phyloP scores from a whole-genome alignment of 2,888 invertebrate species.

The Amaurobius ferox region DNA sequence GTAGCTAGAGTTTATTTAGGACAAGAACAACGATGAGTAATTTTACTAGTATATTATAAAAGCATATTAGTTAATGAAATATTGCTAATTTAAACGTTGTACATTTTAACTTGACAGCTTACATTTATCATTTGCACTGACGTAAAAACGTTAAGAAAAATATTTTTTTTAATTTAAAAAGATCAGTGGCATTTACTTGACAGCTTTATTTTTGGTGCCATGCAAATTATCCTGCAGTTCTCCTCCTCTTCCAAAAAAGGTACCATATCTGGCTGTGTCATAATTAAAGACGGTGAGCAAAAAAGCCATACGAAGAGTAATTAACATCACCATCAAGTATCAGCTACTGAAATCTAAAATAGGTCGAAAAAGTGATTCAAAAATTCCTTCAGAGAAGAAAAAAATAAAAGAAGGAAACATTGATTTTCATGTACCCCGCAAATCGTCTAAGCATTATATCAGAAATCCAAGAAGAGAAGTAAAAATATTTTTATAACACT shows the following conservation, averaged over 20 bases:
- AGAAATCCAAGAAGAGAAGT: neutral
- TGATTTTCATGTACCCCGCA: neutral
- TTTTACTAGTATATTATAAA: too few species aligned
- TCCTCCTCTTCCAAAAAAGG: neutral
- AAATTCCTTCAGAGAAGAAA: neutral
- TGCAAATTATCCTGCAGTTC: neutral
- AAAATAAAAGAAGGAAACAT: neutral
- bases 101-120: too few species aligned
- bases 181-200: too few species aligned
- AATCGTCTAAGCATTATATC: neutral
- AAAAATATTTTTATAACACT: neutral
- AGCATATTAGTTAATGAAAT: too few species aligned
- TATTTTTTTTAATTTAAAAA: too few species aligned
- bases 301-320: neutral
- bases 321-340: neutral
- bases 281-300: neutral
- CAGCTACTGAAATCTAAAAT: neutral
- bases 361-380: neutral
- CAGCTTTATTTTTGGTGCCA: too few species aligned
- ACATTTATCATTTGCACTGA: too few species aligned
- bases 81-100: too few species aligned
- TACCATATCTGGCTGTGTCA: neutral
- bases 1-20: too few species aligned
- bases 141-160: too few species aligned
- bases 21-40: too few species aligned